Conservation (phyloP, 2,113 vertebrate genomes). For the Raja brachyura region DNA sequence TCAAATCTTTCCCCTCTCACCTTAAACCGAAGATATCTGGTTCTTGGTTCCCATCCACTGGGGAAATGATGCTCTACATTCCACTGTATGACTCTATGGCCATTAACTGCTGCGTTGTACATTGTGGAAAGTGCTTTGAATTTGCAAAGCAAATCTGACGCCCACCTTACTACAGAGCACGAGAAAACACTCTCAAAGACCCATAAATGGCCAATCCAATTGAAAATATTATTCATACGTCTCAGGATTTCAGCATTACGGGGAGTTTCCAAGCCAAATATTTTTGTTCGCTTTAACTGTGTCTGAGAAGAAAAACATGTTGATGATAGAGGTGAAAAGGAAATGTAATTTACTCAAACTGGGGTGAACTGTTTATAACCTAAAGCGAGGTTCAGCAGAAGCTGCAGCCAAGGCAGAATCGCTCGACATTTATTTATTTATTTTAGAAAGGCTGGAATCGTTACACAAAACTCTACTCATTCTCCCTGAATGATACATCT, state of each 20-base stretch:
- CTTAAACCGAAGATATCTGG: too few species aligned
- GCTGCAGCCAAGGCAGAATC: neutral
- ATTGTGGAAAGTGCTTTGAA: neutral
- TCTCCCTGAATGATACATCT: neutral
- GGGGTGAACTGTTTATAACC: neutral
- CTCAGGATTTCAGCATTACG: neutral
- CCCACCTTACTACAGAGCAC: neutral
- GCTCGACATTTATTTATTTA: too few species aligned
- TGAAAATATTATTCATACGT: slow-evolving; percentile 1
- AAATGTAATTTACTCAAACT: neutral
- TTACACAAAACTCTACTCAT: neutral
- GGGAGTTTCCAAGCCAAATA: slow-evolving; percentile 34
- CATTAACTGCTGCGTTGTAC: too few species aligned
- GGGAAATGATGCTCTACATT: too few species aligned
- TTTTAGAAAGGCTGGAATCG: neutral
- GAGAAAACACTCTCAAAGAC: neutral
- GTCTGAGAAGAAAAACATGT: slow-evolving; percentile 30
- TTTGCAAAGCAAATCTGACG: neutral
- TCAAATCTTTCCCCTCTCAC: too few species aligned
- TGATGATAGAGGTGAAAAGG: neutral
- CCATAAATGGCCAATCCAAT: neutral
- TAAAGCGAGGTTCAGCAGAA: neutral
- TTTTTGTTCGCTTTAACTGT: slow-evolving; percentile 22
- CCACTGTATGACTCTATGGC: too few species aligned
- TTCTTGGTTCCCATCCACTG: too few species aligned